These are phyloP conservation scores for Phyllotis vaccarum DNA, from an alignment of 2,797 vertebrate genomes.

Conservation along the genomic window DNA sequence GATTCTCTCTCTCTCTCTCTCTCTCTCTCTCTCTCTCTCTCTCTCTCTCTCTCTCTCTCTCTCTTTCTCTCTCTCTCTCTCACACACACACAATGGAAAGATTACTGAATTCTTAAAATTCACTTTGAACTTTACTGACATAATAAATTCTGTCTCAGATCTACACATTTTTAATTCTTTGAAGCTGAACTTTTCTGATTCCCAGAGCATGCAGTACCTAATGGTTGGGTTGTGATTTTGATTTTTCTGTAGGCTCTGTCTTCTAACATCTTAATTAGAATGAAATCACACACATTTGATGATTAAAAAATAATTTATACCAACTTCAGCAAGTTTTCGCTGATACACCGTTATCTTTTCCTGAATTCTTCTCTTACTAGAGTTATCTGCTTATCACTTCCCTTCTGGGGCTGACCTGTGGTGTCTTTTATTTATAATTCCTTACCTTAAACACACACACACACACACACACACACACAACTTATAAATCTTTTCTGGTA, in stretches of 20 bases:
- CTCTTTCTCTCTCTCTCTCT: no score
- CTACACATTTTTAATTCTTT: background rate
- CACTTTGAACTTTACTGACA: background rate
- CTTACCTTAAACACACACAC: background rate
- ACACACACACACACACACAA: background rate
- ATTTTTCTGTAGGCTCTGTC: background rate
- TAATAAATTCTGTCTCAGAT: background rate
- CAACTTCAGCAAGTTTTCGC: background rate
- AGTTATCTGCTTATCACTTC: background rate
- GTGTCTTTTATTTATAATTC: background rate
- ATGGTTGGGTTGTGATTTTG: background rate
- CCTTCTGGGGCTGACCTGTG: background rate
- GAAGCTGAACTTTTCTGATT: background rate
- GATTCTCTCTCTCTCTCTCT: no score
- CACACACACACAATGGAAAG: no score
- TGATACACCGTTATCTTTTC: background rate
- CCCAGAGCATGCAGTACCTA: background rate
- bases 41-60: no score
- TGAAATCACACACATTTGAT: background rate
- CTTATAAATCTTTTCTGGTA: background rate
- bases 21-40: no score
- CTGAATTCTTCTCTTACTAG: background rate
- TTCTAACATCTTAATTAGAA: constrained; percentile 1
- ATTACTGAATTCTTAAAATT: background rate
- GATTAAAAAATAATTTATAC: background rate